phyloP scores from a whole-genome alignment of 2,797 vertebrate genomes.

The Psittacula derbiana region DNA sequence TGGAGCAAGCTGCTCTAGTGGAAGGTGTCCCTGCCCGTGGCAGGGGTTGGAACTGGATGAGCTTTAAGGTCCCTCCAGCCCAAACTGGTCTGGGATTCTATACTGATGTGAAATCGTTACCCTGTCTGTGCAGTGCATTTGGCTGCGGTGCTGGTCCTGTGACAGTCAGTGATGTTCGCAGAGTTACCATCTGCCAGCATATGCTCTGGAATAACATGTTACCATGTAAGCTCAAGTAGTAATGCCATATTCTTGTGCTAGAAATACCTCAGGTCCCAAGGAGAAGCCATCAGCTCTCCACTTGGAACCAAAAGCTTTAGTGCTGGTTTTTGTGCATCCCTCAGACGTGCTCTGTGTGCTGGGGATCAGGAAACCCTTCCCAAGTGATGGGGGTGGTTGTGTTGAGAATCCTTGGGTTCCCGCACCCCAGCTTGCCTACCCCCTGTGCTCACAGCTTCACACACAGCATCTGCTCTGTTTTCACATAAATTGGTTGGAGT shows the following conservation, averaged over 20 bases:
- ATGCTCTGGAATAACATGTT: neutral
- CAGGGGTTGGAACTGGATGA: no score
- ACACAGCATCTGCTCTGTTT: accelerated
- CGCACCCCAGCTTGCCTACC: neutral
- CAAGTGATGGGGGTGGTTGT: neutral
- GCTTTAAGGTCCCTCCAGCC: neutral
- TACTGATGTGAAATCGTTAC: neutral
- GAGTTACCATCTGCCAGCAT: neutral
- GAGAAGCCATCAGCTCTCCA: neutral
- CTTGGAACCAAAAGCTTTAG: neutral
- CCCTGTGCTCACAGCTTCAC: accelerated
- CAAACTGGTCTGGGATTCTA: neutral
- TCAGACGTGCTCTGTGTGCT: accelerated
- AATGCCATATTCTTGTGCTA: neutral
- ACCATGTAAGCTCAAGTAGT: neutral
- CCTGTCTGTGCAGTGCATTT: neutral
- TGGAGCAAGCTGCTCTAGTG: no score
- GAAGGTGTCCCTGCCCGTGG: no score
- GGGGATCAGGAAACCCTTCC: neutral
- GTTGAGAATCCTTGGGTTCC: neutral
- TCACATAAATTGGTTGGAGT: neutral
- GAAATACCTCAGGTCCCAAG: neutral
- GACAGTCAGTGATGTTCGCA: neutral
- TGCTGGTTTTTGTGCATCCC: neutral
- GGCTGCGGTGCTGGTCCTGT: neutral